Evolutionary conservation across 1,140 invertebrate species (phyloP).

Genomic region (Drosophila serrata): DNA sequence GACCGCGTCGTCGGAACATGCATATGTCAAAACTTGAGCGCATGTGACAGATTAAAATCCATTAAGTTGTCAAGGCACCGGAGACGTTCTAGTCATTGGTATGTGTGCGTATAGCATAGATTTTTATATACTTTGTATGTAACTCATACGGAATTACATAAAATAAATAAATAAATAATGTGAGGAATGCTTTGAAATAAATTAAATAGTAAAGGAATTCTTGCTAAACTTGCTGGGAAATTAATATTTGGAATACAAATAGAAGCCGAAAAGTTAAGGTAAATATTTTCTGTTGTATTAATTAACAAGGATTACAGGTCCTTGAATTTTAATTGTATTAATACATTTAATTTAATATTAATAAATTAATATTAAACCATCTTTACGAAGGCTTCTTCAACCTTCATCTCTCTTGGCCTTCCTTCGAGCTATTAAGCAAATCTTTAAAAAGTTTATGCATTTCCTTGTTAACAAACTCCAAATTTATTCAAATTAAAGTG

Average conservation of each 20-base stretch:
- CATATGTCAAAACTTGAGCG: conserved; percentile 78
- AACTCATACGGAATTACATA: conserved; percentile 52
- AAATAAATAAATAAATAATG: conserved; percentile 60
- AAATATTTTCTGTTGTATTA: rapidly evolving
- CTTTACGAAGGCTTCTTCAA: background rate
- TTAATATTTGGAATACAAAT: background rate
- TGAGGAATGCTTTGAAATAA: background rate
- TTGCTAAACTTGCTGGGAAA: background rate
- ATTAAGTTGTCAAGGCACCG: conserved; percentile 75
- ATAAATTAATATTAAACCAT: background rate
- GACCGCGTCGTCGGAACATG: conserved; percentile 47
- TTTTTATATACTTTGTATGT: conserved; percentile 43
- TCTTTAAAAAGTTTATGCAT: conserved; percentile 69
- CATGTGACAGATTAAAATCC: conserved; percentile 84
- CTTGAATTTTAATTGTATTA: too few species aligned
- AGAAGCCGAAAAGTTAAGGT: background rate
- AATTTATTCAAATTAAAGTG: background rate
- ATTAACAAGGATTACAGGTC: rapidly evolving
- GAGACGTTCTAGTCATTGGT: conserved; percentile 20
- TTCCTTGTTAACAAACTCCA: conserved; percentile 50
- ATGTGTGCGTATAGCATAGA: conserved; percentile 13
- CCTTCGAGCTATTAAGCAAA: conserved; percentile 31
- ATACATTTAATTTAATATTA: too few species aligned
- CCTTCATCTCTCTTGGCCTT: background rate
- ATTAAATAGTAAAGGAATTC: background rate